Conservation (phyloP, 2,888 invertebrate species). For the Liopterus haemorrhoidalis region DNA sequence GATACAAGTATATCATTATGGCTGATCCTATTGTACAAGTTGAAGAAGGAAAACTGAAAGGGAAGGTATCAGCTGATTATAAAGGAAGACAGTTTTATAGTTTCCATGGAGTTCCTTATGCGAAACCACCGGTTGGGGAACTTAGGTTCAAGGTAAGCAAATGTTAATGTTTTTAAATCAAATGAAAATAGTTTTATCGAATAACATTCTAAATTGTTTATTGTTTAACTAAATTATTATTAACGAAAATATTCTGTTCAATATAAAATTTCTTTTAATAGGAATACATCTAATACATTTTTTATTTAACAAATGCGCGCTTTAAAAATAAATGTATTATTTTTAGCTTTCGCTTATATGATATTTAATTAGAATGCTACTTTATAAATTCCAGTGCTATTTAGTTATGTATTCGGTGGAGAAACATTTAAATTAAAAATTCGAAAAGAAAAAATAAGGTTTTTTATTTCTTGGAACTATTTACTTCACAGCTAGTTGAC, state of each 20-base stretch:
- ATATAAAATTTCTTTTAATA: no score
- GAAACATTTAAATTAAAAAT: no score
- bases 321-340: background rate
- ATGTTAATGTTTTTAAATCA: background rate
- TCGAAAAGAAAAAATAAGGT: no score
- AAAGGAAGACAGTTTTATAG: slow-evolving; percentile 36
- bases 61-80: slow-evolving; percentile 33
- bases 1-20: slow-evolving; percentile 9
- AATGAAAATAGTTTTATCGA: background rate
- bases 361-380: no score
- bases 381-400: no score
- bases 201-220: background rate
- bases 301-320: background rate
- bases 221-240: background rate
- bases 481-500: no score
- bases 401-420: no score
- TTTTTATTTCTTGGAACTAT: no score
- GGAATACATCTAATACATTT: background rate
- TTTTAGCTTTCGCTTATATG: no score
- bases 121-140: slow-evolving; percentile 42
- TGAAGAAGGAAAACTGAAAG: slow-evolving; percentile 39
- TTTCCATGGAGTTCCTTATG: slow-evolving; percentile 43
- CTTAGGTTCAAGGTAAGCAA: slow-evolving; percentile 42
- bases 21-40: slow-evolving; percentile 33
- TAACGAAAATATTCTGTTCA: no score